Evolutionary conservation across 30 jellyfish, hydroid and myxozoan genomes (phyloP).

Genomic region (Aurelia sp.): DNA sequence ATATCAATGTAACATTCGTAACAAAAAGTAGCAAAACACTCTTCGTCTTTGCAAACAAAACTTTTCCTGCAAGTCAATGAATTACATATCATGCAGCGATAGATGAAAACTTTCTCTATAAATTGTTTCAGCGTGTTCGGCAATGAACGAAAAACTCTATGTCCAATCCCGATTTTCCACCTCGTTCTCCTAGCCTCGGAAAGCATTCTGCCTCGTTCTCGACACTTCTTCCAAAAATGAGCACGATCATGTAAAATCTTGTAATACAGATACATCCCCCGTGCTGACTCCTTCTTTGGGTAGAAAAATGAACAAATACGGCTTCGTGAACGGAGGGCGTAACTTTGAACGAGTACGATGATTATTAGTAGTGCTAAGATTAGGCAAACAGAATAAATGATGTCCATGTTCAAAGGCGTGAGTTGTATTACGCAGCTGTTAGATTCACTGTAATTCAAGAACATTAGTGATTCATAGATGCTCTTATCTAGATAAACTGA

Average conservation of each 20-base stretch:
- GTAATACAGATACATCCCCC: conserved; percentile 84
- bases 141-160: conserved; percentile 59
- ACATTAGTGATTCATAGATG: conserved; percentile 47
- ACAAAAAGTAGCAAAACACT: conserved; percentile 88
- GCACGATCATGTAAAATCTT: conserved; percentile 88
- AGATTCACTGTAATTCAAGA: not conserved
- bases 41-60: conserved; percentile 70
- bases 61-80: conserved; percentile 67
- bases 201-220: conserved; percentile 75
- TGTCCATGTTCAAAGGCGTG: conserved; percentile 10
- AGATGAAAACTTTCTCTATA: conserved; percentile 54
- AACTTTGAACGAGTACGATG: conserved; percentile 63
- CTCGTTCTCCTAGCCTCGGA: conserved; percentile 89
- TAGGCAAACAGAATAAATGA: conserved; percentile 59
- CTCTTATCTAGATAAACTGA: conserved; percentile 68
- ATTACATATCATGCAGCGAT: conserved; percentile 94
- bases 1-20: conserved; percentile 91
- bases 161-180: conserved; percentile 65
- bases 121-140: conserved; percentile 54
- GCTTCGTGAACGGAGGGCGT: conserved; percentile 86
- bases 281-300: conserved; percentile 77
- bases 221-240: conserved; percentile 76
- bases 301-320: conserved; percentile 89
- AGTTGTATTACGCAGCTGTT: conserved; percentile 41
- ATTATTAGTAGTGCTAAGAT: conserved; percentile 49